Base-by-base conservation (phyloP, 2,888 invertebrate species). In the Chrysolina americana region DNA sequence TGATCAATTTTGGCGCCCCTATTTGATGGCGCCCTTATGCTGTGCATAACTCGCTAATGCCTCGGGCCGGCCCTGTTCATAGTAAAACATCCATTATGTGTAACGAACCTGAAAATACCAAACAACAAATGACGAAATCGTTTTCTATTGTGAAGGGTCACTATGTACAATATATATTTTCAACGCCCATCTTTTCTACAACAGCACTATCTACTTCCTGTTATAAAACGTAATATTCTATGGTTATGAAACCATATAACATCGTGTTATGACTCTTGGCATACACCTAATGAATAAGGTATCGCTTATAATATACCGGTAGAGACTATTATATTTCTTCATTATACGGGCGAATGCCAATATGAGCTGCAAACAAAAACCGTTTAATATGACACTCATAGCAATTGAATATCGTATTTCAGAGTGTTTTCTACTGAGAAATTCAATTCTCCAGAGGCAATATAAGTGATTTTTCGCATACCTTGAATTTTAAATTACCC, bases 121-220 rank as follows among this genome's bases (percentile, higher is more conserved):
- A 21, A 59, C 36, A 23, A 59, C 15, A 6, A 59, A 15, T 17
- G 28, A 28, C 28, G 28, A 28, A 59, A 36, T 28, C 21, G 65
- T 65, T 65, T 47, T n/a, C 44, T 28, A 65, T 65, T 65, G 6
- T 9, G 10, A 65, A 41, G 59, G n/a, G 36, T 28, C 36, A 28
- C n/a, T 59, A 59, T 56, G 11, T 36, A 59, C 59, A 59, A 36
- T 36, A 19, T 19, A 64, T 59, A 65, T 65, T 47, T 41, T 65
- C 21, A 59, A 13, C 59, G 59, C 36, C n/a, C 59, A 36, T 23
- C 23, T 21, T 50, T 65, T 19, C 21, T 56, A 36, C 63, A 15
- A 41, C 68, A 41, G 66, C 64, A 68, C 68, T 71, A 76, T 78
- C 76, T 73, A 65, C 78, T 78, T 78, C 78, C 78, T 78, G 78